A percentile compares a stretch with the other conserved stretches of the same genome.
Evolutionary conservation across 1,140 invertebrate species (phyloP).

Genomic region (Macrotrachela quadricornifera): DNA sequence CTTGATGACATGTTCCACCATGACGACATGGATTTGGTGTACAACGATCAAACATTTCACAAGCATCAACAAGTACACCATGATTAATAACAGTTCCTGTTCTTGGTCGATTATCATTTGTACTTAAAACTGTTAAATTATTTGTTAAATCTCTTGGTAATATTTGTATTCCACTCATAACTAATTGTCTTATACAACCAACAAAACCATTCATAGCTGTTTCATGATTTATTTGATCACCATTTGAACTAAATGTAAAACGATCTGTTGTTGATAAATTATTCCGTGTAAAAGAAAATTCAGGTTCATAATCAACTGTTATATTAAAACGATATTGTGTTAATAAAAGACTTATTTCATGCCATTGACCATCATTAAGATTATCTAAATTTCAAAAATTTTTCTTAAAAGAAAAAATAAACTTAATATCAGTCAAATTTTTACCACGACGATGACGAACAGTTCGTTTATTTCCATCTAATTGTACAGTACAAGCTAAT

Average conservation of each 20-base stretch:
- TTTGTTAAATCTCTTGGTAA: too few species aligned
- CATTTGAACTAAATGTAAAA: too few species aligned
- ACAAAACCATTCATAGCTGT: constrained; percentile 1
- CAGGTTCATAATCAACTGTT: constrained; percentile 49
- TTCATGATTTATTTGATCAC: neutral
- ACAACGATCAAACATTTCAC: constrained; percentile 36
- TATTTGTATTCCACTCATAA: too few species aligned
- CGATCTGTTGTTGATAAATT: neutral
- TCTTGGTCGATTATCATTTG: neutral
- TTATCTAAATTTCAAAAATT: constrained; percentile 30
- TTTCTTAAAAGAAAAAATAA: constrained; percentile 3
- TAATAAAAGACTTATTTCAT: constrained; percentile 47
- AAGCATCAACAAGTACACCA: neutral
- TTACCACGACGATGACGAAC: constrained; percentile 43
- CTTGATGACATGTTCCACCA: constrained; percentile 62
- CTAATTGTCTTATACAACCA: neutral
- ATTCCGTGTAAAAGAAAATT: neutral
- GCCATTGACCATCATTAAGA: constrained; percentile 76
- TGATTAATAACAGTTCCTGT: neutral
- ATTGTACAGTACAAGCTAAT: constrained; percentile 59
- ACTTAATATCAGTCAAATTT: constrained; percentile 46
- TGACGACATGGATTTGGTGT: constrained; percentile 96
- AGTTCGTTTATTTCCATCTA: constrained; percentile 47
- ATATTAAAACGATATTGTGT: constrained; percentile 45
- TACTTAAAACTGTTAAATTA: neutral